Evolutionary conservation across 1,140 invertebrate genomes (phyloP), one percentile per base, ranked within the genome.

Genomic region (Tetraneura akinire): DNA sequence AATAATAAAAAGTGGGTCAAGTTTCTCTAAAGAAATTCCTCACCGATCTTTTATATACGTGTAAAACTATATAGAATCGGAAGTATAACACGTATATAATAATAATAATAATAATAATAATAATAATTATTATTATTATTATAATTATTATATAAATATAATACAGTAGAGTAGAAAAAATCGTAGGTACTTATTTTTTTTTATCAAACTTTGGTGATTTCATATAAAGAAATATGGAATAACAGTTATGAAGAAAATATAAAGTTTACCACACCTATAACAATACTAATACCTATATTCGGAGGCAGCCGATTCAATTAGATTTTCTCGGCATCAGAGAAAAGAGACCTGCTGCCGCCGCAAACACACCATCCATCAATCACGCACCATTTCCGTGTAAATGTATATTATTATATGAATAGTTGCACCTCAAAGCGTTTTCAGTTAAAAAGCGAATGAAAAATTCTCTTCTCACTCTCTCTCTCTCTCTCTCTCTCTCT

Each of bases 241-340:
- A 18, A 64, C 0, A 23, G 26, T 9, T 16, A 3, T 10, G 37
- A 3, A 71, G 45, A 47, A 71, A 26, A 29, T 71, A 70, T 70
- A 70, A 70, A 70, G 66, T 70, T 18, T 49, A 6, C n/a, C 18
- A n/a, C n/a, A n/a, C 51, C 51, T 6, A 14, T 14, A n/a, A 53
- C 16, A n/a, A n/a, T n/a, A n/a, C n/a, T n/a, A n/a, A n/a, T n/a
- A n/a, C n/a, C n/a, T 47, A 47, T 14, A 47, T 47, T 11, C 21
- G 13, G 23, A 21, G 66, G 21, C 37, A 45, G 66, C 8, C 45
- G 66, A 70, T 70, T 70, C 66, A 70, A 70, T 70, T 70, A 70
- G 42, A 70, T 70, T 70, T 70, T 42, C 23, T 49, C 23, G 26
- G 21, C 45, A 18, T n/a, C 5, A n/a, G 4, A 18, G 18, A 1